phyloP scores from a whole-genome alignment of 2,113 vertebrate genomes.

The Lampris incognitus region DNA sequence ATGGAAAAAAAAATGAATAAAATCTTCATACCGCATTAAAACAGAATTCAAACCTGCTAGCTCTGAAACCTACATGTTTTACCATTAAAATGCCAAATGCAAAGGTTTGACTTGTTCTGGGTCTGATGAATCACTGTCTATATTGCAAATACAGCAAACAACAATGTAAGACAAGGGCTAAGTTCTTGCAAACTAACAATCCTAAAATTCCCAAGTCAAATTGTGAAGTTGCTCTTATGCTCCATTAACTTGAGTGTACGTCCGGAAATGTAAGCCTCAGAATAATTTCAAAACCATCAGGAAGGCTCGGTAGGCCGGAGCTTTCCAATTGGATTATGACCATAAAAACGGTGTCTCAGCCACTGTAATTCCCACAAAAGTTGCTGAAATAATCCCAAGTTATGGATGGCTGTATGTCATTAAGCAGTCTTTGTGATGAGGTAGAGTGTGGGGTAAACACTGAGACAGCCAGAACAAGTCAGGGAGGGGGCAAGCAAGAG shows the following conservation, averaged over 20 bases:
- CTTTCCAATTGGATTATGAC: slow-evolving; percentile 58
- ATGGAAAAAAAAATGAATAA: too few relatives aligned
- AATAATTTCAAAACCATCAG: slow-evolving; percentile 30
- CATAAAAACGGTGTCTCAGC: slow-evolving; percentile 39
- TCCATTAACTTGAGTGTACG: slow-evolving; percentile 14
- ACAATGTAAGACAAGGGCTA: too few relatives aligned
- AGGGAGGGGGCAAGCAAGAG: not conserved
- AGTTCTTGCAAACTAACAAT: too few relatives aligned
- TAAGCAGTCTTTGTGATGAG: slow-evolving; percentile 11
- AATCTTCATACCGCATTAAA: too few relatives aligned
- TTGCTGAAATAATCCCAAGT: slow-evolving; percentile 53
- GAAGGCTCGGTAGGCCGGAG: slow-evolving; percentile 12
- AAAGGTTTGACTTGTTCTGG: too few relatives aligned
- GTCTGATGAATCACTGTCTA: too few relatives aligned
- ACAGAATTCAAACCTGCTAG: too few relatives aligned
- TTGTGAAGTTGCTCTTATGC: not conserved
- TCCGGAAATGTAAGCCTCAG: slow-evolving; percentile 20
- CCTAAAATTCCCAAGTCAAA: not conserved
- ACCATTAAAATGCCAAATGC: too few relatives aligned
- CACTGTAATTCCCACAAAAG: slow-evolving; percentile 40
- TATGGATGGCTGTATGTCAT: slow-evolving; percentile 41
- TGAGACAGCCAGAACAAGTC: slow-evolving; percentile 5
- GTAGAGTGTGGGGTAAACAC: slow-evolving; percentile 1
- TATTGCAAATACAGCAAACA: too few relatives aligned
- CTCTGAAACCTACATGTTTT: too few relatives aligned